Conservation (phyloP, 2,797 vertebrate genomes). For the Sebastes miniatus region DNA sequence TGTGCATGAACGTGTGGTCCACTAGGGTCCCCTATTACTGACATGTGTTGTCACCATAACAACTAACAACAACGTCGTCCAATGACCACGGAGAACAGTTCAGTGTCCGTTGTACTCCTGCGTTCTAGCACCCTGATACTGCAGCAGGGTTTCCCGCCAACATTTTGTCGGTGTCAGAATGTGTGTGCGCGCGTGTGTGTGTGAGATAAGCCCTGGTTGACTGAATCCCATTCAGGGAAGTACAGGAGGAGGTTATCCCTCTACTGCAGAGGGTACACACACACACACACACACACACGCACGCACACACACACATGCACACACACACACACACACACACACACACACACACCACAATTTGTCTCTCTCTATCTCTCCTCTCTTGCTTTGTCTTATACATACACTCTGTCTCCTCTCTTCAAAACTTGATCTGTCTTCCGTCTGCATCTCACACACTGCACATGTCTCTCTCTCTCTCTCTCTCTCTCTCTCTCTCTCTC, state of each 20-base stretch:
- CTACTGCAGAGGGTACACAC: conserved; percentile 43
- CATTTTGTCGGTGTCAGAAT: background rate
- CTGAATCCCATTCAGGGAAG: conserved; percentile 53
- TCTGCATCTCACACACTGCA: background rate
- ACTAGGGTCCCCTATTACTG: no score
- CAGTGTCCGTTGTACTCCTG: background rate
- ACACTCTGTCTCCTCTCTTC: background rate
- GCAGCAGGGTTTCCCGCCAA: conserved; percentile 7
- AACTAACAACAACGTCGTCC: background rate
- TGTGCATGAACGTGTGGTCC: no score
- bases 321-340: background rate
- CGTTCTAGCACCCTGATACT: background rate
- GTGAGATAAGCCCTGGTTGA: conserved; percentile 37
- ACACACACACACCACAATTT: background rate
- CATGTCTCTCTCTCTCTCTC: background rate
- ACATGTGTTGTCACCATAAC: no score
- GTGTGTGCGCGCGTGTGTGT: conserved; percentile 7
- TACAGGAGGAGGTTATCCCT: conserved; percentile 51
- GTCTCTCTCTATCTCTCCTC: background rate
- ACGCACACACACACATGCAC: background rate
- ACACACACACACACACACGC: background rate
- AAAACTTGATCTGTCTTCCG: background rate
- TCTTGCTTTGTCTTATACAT: background rate
- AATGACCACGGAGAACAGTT: background rate
- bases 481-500: background rate